A percentile compares a stretch with the other conserved stretches of the same genome.
phyloP scores from a whole-genome alignment of 2,113 vertebrate genomes.

The Dicerorhinus sumatrensis region DNA sequence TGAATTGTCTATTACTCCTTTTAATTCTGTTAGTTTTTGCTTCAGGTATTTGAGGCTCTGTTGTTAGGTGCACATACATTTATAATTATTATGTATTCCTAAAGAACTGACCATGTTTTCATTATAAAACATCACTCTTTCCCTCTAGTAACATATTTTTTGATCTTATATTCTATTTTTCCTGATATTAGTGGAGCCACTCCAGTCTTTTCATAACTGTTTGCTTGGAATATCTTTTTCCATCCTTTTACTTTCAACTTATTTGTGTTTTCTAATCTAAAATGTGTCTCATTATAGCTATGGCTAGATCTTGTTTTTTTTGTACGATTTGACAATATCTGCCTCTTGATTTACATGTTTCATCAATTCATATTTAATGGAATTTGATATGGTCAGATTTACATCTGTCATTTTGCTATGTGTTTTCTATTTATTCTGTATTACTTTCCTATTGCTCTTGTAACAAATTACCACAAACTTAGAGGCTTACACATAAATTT shows the following conservation, averaged over 20 bases:
- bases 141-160: neutral
- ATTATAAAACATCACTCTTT: neutral
- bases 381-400: neutral
- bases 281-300: neutral
- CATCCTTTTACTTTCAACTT: neutral
- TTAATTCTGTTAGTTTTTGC: neutral
- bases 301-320: neutral
- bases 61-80: neutral
- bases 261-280: neutral
- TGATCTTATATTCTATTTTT: neutral
- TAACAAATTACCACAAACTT: neutral
- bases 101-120: neutral
- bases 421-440: neutral
- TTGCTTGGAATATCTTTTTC: neutral
- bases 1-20: neutral
- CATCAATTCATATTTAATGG: neutral
- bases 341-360: neutral
- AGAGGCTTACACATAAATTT: neutral
- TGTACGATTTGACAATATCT: neutral
- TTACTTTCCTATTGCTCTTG: neutral
- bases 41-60: neutral
- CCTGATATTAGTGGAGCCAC: neutral
- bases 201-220: neutral
- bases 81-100: neutral
- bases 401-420: neutral